Evolutionary conservation across 2,888 invertebrate species (phyloP).

Genomic region (Orchesella flavescens): DNA sequence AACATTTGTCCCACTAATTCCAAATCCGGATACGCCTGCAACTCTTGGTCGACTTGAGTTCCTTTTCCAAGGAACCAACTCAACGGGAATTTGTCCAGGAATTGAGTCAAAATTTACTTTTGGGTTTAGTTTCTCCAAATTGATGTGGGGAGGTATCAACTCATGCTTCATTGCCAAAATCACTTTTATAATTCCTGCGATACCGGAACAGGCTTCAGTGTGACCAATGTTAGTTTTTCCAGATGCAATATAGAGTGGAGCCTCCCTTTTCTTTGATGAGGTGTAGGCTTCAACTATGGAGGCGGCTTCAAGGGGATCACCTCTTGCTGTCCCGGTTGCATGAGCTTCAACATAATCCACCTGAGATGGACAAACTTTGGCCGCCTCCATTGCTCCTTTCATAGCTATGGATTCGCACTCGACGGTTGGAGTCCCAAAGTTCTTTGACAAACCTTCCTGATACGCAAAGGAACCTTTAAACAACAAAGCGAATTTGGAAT

Average conservation of each 20-base stretch:
- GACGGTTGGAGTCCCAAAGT: too few species aligned
- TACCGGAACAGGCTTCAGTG: slow-evolving; percentile 55
- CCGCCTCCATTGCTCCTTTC: too few species aligned
- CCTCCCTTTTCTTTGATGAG: too few species aligned
- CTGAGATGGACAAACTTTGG: too few species aligned
- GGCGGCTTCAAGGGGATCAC: too few species aligned
- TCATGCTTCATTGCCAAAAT: slow-evolving; percentile 51
- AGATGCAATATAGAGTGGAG: slow-evolving; percentile 22
- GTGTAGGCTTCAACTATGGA: too few species aligned
- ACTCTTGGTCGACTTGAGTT: not conserved
- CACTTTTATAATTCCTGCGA: slow-evolving; percentile 60
- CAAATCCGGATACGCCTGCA: slow-evolving; percentile 37
- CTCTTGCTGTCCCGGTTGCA: too few species aligned
- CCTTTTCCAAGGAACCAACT: slow-evolving; percentile 12
- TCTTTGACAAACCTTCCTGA: too few species aligned
- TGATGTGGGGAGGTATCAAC: slow-evolving; percentile 55
- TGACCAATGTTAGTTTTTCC: slow-evolving; percentile 62
- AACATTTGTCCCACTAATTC: slow-evolving; percentile 53
- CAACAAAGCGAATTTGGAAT: too few species aligned
- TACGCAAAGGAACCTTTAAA: too few species aligned
- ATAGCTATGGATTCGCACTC: too few species aligned
- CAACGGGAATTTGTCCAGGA: slow-evolving; percentile 51
- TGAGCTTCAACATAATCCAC: too few species aligned
- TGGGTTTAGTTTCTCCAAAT: slow-evolving; percentile 49
- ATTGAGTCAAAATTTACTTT: slow-evolving; percentile 46